Evolutionary conservation across 2,797 vertebrate species (phyloP), one percentile per base, ranked within the genome.

Genomic region (Smutsia gigantea): DNA sequence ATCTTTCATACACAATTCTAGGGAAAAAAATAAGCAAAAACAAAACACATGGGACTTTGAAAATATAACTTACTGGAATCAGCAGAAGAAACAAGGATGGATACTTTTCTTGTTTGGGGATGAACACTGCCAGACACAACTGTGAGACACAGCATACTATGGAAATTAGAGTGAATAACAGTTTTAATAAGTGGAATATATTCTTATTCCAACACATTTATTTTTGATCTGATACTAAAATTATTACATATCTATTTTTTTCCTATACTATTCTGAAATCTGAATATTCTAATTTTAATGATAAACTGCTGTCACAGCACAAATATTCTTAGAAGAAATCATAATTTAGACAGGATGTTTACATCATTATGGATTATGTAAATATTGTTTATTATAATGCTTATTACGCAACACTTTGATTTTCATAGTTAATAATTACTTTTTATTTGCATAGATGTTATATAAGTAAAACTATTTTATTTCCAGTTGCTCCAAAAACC

Each of bases 61-160:
- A 87, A 0, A 34, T 25, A 29, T 2, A 87, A 49, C 31, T 92
- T 68, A 46, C 7, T 55, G 15, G 2, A 4, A 68, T 27, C 9
- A 15, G 25, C 37, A 69, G 11, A 31, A 92, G 4, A 34, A 93
- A 17, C 6, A 31, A 23, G 11, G 3, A 63, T 2, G 18, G 1
- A 39, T n/a, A 5, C 0, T 21, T 83, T 34, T 42, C 13, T 78
- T 42, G 11, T 61, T 37, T 8, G 1, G 11, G 59, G 1, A 77
- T 3, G 25, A 18, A 14, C 2, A 7, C 55, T 66, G 51, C 7
- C 13, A 49, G 7, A 57, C 4, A 63, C 15, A 69, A 8, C 3
- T 34, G 25, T 7, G 39, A 51, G 14, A 49, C 25, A 0, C 4
- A 68, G 4, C 3, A 75, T 0, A 8, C 7, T n/a, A 34, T 2